A percentile compares a stretch with the other conserved stretches of the same genome.
Conservation (phyloP, 2,113 vertebrate genomes). For the Notarius quadriscutis region DNA sequence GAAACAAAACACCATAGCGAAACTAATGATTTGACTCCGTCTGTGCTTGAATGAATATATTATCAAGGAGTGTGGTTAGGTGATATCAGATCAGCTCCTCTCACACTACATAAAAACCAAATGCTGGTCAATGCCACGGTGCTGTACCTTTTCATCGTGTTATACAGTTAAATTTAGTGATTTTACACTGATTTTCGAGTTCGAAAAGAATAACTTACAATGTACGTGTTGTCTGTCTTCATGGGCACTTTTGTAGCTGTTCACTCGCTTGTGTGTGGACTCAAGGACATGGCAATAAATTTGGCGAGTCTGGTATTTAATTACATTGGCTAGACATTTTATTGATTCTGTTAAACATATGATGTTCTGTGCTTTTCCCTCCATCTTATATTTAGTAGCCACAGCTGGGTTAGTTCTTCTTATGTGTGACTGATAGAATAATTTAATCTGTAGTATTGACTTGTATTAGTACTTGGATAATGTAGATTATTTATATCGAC, state of each 20-base stretch:
- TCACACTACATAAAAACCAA: neutral
- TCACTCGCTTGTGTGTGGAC: neutral
- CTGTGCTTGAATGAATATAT: neutral
- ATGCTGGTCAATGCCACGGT: neutral
- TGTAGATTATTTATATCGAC: neutral
- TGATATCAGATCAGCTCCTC: neutral
- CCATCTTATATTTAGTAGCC: neutral
- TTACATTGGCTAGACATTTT: conserved; percentile 25
- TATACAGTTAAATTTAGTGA: neutral
- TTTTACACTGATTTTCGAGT: neutral
- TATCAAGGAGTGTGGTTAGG: neutral
- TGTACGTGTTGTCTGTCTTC: neutral
- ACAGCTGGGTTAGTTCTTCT: neutral
- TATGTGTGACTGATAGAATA: neutral
- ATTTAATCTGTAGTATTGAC: neutral
- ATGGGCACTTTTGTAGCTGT: neutral
- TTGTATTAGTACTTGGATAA: neutral
- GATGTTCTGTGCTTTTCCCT: neutral
- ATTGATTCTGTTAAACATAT: conserved; percentile 28
- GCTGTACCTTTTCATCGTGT: neutral
- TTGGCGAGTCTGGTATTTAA: conserved; percentile 10
- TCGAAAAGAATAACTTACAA: neutral
- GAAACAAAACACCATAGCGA: neutral
- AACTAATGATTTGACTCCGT: neutral
- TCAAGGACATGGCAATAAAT: conserved; percentile 22